phyloP scores from a whole-genome alignment of 2,888 invertebrate species.

The Habroteleia sp. region DNA sequence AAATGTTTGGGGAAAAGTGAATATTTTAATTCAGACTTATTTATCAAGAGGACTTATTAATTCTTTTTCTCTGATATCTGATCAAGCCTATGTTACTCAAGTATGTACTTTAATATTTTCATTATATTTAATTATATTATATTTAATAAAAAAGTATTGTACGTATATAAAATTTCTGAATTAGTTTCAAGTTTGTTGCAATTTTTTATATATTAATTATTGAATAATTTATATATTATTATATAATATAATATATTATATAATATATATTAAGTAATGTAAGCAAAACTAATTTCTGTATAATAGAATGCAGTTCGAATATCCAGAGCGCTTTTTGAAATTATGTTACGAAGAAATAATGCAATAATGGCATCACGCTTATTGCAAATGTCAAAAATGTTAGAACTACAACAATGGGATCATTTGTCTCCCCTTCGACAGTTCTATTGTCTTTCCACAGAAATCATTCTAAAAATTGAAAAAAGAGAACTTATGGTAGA shows the following conservation, averaged over 20 bases:
- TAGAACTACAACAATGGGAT: constrained; percentile 96
- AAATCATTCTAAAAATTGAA: constrained; percentile 91
- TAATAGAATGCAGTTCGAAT: constrained; percentile 95
- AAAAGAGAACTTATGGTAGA: constrained; percentile 88
- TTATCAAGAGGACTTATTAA: constrained; percentile 91
- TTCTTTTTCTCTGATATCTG: constrained; percentile 93
- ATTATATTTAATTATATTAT: too few relatives aligned
- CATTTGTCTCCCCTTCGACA: constrained; percentile 93
- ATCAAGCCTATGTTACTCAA: constrained; percentile 82
- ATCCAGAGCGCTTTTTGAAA: constrained; percentile 95
- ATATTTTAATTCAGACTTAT: constrained; percentile 95
- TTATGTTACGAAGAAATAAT: constrained; percentile 93
- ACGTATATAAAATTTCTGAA: too few relatives aligned
- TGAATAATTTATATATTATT: too few relatives aligned
- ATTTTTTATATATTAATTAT: too few relatives aligned
- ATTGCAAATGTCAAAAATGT: constrained; percentile 93
- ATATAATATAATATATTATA: too few relatives aligned
- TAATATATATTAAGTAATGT: too few relatives aligned
- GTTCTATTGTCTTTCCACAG: constrained; percentile 88
- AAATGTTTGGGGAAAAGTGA: constrained; percentile 96
- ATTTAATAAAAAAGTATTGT: too few relatives aligned
- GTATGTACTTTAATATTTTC: constrained; percentile 18
- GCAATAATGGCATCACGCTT: constrained; percentile 93
- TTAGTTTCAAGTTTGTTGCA: too few relatives aligned
- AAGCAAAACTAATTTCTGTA: constrained; percentile 13